Percentiles rank a stretch among this genome's conserved stretches.
Evolutionary conservation across 2,888 invertebrate species (phyloP).

Genomic region (Ganaspis brasiliensis): DNA sequence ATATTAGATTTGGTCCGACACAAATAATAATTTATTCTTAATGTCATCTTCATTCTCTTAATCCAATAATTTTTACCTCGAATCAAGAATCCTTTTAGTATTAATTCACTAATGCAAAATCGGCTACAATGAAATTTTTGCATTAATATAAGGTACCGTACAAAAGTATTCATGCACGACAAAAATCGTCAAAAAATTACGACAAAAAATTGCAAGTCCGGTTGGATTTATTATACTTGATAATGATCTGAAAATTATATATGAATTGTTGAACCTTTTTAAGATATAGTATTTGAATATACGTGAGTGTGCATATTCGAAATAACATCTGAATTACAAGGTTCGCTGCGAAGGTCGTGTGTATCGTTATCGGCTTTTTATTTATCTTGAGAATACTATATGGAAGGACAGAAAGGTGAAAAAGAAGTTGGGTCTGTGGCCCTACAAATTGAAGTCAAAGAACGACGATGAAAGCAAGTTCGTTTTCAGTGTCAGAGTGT

Average conservation of each 20-base stretch:
- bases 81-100: too few relatives aligned
- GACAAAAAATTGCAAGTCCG: slow-evolving; percentile 1
- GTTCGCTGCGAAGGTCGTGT: slow-evolving; percentile 22
- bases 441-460: slow-evolving; percentile 23
- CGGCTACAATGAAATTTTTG: not conserved
- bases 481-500: slow-evolving; percentile 50
- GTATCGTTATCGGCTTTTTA: slow-evolving; percentile 14
- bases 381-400: slow-evolving; percentile 7
- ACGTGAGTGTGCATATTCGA: not conserved
- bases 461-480: slow-evolving; percentile 13
- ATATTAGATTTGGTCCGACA: too few relatives aligned
- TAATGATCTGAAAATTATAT: not conserved
- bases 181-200: not conserved
- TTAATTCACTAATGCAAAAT: too few relatives aligned
- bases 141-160: too few relatives aligned
- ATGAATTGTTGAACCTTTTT: not conserved
- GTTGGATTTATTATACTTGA: not conserved
- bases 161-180: too few relatives aligned
- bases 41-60: too few relatives aligned
- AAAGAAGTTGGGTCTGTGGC: not conserved
- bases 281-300: slow-evolving; percentile 2
- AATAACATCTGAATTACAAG: slow-evolving; percentile 33
- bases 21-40: too few relatives aligned
- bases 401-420: slow-evolving; percentile 28
- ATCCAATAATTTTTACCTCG: too few relatives aligned